A percentile compares a stretch with the other conserved stretches of the same genome.
Evolutionary conservation across 2,888 invertebrate genomes (phyloP).

Genomic region (Perizoma affinitatum): DNA sequence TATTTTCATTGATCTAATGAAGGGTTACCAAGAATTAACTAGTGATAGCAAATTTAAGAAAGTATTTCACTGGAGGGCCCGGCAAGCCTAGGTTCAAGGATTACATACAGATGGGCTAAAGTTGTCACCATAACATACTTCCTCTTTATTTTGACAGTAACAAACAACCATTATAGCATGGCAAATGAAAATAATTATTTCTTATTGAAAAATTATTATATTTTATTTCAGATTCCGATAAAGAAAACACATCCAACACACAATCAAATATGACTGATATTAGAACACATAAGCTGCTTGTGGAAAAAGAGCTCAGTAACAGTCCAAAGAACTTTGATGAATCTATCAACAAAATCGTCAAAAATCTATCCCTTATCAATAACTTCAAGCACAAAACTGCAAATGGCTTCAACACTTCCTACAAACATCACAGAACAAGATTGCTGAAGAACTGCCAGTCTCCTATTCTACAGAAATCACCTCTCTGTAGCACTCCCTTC

Average conservation of each 20-base stretch:
- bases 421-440: constrained; percentile 45
- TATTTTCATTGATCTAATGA: no score
- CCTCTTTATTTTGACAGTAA: no score
- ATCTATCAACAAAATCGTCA: constrained; percentile 66
- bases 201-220: no score
- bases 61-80: no score
- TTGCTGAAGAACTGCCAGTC: constrained; percentile 50
- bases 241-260: constrained; percentile 59
- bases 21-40: no score
- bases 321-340: constrained; percentile 53
- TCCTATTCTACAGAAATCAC: constrained; percentile 54
- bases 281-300: constrained; percentile 57
- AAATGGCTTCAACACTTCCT: constrained; percentile 43
- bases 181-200: no score
- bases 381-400: constrained; percentile 45
- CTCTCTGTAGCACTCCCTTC: constrained; percentile 73
- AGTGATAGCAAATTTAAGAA: no score
- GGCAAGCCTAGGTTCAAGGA: no score
- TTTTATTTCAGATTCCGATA: constrained; percentile 63
- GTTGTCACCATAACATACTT: no score
- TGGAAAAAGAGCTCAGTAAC: constrained; percentile 55
- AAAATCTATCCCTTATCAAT: constrained; percentile 57
- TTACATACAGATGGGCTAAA: no score
- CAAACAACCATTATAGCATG: no score
- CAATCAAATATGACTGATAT: constrained; percentile 58